Evolutionary conservation across 2,888 invertebrate genomes (phyloP), one percentile per base, ranked within the genome.

Genomic region (Drosophila trichaetosa): DNA sequence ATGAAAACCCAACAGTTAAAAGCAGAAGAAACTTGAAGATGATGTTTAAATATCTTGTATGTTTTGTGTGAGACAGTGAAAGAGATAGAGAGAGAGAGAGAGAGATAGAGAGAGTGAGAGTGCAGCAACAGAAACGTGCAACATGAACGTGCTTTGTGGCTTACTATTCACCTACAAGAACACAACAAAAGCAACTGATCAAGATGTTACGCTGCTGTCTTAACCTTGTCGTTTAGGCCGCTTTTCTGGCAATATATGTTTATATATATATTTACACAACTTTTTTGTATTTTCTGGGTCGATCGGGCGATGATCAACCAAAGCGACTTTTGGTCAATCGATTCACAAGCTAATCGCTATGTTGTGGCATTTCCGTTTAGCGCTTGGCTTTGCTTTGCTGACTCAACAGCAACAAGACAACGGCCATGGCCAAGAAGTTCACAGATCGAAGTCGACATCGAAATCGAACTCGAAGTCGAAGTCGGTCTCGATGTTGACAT

Each of bases 91-190:
- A 4, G 33, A 21, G 16, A 54, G 27, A 27, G n/a, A 11, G 10
- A 29, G 11, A 18, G 11, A 7, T n/a, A 21, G 31, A 4, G 7
- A 8, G 4, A 46, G 24, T 24, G 46, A 21, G 24, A 24, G 46
- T 24, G 52, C 52, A 56, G 48, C 65, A 53, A 58, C 46, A 65
- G 52, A 68, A 79, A 74, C 79, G 77, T 79, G 77, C 77, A 77
- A 49, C 71, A 65, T 77, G 77, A 80, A 76, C 76, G 79, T 79
- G 79, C 65, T 42, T 31, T 62, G 80, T 71, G 77, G 68, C 68
- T 79, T 74, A 79, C 70, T 77, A 79, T 79, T 74, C 68, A 68
- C 68, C 79, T 63, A 73, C 76, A 78, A 60, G 63, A 64, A 54
- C 59, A 21, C 42, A 52, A 31, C 59, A 71, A 33, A 40, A 18